Evolutionary conservation across 2,113 vertebrate genomes (phyloP), one percentile per base, ranked within the genome.

Genomic region (Phrynocephalus versicolor): DNA sequence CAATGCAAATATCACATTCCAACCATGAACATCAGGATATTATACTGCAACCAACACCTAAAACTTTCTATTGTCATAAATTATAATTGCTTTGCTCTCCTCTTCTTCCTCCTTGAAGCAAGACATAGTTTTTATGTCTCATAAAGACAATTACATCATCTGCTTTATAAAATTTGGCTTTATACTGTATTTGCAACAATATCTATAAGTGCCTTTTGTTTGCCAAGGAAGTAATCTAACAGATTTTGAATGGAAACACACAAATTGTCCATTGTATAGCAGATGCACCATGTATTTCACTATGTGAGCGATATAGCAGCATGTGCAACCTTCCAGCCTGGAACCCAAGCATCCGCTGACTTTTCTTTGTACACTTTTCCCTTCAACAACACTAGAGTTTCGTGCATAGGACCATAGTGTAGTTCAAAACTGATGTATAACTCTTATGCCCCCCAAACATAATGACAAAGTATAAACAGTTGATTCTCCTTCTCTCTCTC

Each of bases 231-330:
- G 90, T 8, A 81, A 67, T 35, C 74, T 80, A 94, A 81, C 81
- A 83, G 84, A 81, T 89, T 37, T 79, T 89, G 78, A 79, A 82
- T 60, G 64, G 72, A 88, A 84, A 75, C 91, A 89, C 72, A 90
- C 84, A 93, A 94, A 89, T 82, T 87, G 77, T 85, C 92, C 88
- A 77, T 91, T 82, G 90, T 85, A 88, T 81, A 39, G 86, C 35
- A 93, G 74, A 69, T 90, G 88, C 64, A 81, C 70, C 73, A 18
- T 37, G 1, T 71, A 65, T 83, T 67, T 73, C 88, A 79, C 73
- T 69, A 86, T 3, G 64, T 41, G 84, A 82, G 84, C 90, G 83
- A 71, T 90, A 7, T 75, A 30, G 72, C 16, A 83, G 30, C 30
- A 83, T 58, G 37, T n/a, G n/a, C n/a, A n/a, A n/a, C n/a, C n/a